Base-by-base conservation (phyloP, 35 echinoderm and acorn worm genomes). In the Anneissia japonica region DNA sequence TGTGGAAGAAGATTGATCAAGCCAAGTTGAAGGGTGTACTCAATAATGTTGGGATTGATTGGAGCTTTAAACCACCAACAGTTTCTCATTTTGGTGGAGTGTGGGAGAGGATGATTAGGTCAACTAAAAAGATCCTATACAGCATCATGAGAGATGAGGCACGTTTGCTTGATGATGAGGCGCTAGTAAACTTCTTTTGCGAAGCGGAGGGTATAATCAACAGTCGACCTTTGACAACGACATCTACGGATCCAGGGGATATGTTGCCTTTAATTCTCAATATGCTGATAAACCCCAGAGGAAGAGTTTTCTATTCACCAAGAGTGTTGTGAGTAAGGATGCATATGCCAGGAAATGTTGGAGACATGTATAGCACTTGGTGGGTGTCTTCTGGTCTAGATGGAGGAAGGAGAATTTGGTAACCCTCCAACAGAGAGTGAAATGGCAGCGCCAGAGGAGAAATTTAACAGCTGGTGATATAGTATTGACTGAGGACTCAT, bases 341-440 rank as follows among this genome's bases (percentile, higher is more conserved):
- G 9, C 90, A 39, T 90, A 94, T 37, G 76, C 77, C n/a, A 77
- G 83, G 34, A 84, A 76, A 35, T 13, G 86, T 30, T 93, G 91
- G 86, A 84, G 91, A 93, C 80, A 81, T 23, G 86, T 86, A 0
- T 81, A 93, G 38, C 89, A 74, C 30, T 36, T 88, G 34, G 38
- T 45, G 0, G 86, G 84, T 23, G 55, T 90, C 34, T 93, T 93
- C 32, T 89, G 88, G 88, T 39, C n/a, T 31, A 40, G 80, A 36
- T 89, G 88, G 88, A 83, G 36, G 46, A 83, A 83, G 2, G 88
- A 89, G 72, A 84, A 90, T 77, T 39, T 89, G 34, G 31, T 37
- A 19, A 74, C 80, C 0, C 72, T 89, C 14, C 79, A 75, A 45
- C 30, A 89, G 32, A 5, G 88, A n/a, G 26, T 23, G 23, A 89